A percentile compares a stretch with the other conserved stretches of the same genome.
Evolutionary conservation across 2,113 vertebrate species (phyloP).

Genomic region (Ranitomeya variabilis): DNA sequence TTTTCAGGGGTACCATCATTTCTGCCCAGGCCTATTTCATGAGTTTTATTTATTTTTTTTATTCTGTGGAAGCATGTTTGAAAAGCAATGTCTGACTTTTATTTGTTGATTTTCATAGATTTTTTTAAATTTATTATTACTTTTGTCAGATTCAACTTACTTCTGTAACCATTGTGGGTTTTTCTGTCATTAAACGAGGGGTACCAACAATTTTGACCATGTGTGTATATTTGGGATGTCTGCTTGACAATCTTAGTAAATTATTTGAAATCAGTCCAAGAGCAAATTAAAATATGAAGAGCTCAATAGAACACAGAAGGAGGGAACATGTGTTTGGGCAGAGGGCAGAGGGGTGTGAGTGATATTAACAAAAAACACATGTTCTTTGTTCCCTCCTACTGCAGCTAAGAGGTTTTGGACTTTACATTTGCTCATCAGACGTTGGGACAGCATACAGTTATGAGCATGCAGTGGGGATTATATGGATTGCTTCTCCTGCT

Average conservation of each 20-base stretch:
- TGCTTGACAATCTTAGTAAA: background rate
- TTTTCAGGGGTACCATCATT: too few relatives aligned
- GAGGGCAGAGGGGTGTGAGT: conserved; percentile 57
- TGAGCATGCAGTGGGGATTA: conserved; percentile 63
- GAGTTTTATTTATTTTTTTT: too few relatives aligned
- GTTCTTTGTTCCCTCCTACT: conserved; percentile 69
- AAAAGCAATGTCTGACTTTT: too few relatives aligned
- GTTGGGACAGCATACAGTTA: conserved; percentile 60
- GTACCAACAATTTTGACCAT: too few relatives aligned
- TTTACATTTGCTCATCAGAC: conserved; percentile 65
- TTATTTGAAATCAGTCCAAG: conserved; percentile 14
- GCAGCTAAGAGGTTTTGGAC: conserved; percentile 63
- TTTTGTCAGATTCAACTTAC: too few relatives aligned
- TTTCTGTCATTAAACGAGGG: too few relatives aligned
- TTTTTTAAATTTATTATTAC: too few relatives aligned
- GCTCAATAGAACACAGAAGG: background rate
- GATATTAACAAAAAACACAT: conserved; percentile 74
- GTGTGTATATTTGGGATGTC: background rate
- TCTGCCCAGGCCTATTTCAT: too few relatives aligned
- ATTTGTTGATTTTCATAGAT: too few relatives aligned
- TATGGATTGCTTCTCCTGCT: conserved; percentile 61
- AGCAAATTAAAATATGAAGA: conserved; percentile 7
- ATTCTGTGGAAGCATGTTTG: too few relatives aligned
- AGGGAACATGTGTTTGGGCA: conserved; percentile 32
- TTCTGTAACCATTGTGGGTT: too few relatives aligned